These are phyloP conservation scores for Heloderma charlesbogerti DNA, from an alignment of 2,113 vertebrate genomes.

Conservation along the genomic window DNA sequence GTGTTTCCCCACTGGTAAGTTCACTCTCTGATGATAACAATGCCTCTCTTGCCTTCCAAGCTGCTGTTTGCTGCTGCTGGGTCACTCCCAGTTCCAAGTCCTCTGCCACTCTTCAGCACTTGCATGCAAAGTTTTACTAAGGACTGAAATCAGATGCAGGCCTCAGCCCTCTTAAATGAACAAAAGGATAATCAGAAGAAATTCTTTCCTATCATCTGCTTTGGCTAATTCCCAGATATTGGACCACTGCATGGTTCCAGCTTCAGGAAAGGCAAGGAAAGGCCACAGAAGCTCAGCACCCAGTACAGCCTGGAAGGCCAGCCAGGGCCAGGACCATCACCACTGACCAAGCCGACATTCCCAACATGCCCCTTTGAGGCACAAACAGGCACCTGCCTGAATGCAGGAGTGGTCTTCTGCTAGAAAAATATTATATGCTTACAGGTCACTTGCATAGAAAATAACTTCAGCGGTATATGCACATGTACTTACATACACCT, in stretches of 20 bases:
- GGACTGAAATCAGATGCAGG: neutral
- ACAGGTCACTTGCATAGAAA: constrained; percentile 8
- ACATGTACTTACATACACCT: constrained; percentile 2
- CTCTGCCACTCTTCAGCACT: neutral
- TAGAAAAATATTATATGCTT: neutral
- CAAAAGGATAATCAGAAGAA: neutral
- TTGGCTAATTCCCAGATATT: neutral
- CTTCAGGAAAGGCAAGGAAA: neutral
- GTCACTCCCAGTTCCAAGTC: neutral
- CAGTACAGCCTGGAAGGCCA: neutral
- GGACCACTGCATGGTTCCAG: too few species aligned
- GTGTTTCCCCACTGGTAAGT: neutral
- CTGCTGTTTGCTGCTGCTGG: neutral
- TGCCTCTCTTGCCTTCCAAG: neutral
- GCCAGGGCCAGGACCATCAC: neutral
- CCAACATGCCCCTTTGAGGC: neutral
- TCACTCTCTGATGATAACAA: neutral
- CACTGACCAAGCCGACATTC: neutral
- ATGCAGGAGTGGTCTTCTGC: neutral
- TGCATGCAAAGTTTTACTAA: neutral
- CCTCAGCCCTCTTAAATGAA: neutral
- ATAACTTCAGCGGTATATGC: neutral
- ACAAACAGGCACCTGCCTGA: neutral
- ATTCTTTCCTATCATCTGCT: neutral
- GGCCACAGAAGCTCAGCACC: neutral